Evolutionary conservation across 1,140 invertebrate genomes (phyloP).

Genomic region (Semibalanus balanoides): DNA sequence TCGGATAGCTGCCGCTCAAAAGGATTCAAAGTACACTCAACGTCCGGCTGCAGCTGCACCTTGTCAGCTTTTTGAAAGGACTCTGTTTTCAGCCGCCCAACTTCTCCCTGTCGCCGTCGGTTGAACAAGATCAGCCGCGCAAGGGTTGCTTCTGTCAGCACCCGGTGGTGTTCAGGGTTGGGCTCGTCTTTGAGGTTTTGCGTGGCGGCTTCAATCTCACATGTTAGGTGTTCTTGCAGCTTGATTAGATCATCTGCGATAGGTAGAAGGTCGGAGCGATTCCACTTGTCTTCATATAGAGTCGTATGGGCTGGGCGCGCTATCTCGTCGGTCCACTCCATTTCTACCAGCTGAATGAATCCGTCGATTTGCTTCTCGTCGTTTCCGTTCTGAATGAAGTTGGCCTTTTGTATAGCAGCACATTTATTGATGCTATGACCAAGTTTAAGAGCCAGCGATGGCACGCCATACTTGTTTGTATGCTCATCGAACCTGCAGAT

Average conservation of each 20-base stretch:
- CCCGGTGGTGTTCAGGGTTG: too few relatives aligned
- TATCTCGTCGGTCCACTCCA: not conserved
- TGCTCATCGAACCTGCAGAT: too few relatives aligned
- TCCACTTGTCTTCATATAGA: not conserved
- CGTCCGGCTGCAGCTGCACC: not conserved
- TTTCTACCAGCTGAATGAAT: not conserved
- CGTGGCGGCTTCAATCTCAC: not conserved
- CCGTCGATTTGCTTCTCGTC: not conserved
- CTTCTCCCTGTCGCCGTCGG: not conserved
- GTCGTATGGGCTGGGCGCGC: not conserved
- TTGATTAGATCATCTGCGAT: not conserved
- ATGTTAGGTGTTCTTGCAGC: not conserved
- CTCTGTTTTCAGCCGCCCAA: not conserved
- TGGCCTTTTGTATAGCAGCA: not conserved
- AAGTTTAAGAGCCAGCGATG: not conserved
- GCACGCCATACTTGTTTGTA: too few relatives aligned
- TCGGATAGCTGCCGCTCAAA: not conserved
- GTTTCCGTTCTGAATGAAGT: not conserved
- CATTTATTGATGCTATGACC: constrained; percentile 3
- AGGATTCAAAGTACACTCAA: not conserved
- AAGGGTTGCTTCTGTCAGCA: not conserved
- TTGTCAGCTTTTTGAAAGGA: not conserved
- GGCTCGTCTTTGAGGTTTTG: not conserved
- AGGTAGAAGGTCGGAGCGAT: not conserved
- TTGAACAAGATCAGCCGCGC: not conserved